Evolutionary conservation across 2,797 vertebrate genomes (phyloP), one percentile per base, ranked within the genome.

Genomic region (Orientallactaga sibirica): DNA sequence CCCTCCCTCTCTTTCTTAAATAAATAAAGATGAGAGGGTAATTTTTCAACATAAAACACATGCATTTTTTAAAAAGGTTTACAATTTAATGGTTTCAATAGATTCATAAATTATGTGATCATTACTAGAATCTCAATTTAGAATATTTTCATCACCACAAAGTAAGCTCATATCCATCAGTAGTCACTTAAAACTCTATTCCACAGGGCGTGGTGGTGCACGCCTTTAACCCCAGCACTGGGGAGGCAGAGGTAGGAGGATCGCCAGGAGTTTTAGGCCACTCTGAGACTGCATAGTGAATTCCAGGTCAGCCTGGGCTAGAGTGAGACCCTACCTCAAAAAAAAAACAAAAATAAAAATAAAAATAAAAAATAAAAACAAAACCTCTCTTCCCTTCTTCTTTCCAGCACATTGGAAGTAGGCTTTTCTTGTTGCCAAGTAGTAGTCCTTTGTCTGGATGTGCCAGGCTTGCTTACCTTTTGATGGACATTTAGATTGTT

Each of bases 41-140:
- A 37, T 37, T 37, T 37, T 37, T 37, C 33, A 37, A 37, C 33
- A 37, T 37, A 37, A 37, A 37, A 37, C 33, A 37, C 33, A 2
- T 37, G 33, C 33, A 37, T 37, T 48, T 48, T 48, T 48, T 3
- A 48, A 5, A 48, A 78, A 67, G 83, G 33, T 82, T 2, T 52
- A 68, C 4, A 82, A 64, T 43, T 79, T 25, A 83, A 9, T 62
- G 66, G 5, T 33, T 67, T 62, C 87, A 82, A 24, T 62, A 66
- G 70, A 84, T 68, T 52, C 66, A 90, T 61, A 78, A 96, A 93
- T 64, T 87, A 55, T 33, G 6, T 19, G 73, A 83, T 55, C 73
- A 79, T 76, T 37, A 83, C 29, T 86, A 62, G 20, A 81, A 70
- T 75, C 92, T 94, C 80, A 67, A 25, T 86, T 94, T 88, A 86